Evolutionary conservation across 2,797 vertebrate species (phyloP), one percentile per base, ranked within the genome.

Genomic region (Cuniculus paca): DNA sequence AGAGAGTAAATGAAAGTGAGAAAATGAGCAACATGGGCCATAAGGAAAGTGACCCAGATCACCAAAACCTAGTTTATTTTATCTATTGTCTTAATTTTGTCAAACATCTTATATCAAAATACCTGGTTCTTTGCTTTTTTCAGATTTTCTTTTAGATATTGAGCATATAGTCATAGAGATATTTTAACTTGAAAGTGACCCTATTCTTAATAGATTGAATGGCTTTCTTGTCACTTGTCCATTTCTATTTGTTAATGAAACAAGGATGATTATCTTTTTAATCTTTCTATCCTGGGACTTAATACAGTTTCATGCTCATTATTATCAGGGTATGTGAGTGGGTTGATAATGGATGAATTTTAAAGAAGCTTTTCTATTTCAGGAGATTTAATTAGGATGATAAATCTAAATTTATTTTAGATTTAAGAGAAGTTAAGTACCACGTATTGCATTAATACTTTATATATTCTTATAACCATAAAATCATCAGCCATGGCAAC

Each of bases 331-430:
- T 80, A 11, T 34, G 10, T 92, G n/a, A 17, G 14, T 74, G 11
- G 31, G 13, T 87, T 26, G n/a, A 14, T 85, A 17, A 74, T 42
- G 22, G 39, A 42, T 74, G 22, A 24, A 74, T 95, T 96, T 92
- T 77, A 78, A 94, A 95, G 88, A 91, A 96, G 3, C 16, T n/a
- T 75, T 95, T 90, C 16, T 83, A 20, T 84, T 96, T 91, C 91
- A 65, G 36, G 6, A 80, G 39, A 79, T 91, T 88, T 94, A 82
- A 81, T 48, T 93, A 52, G 19, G 28, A 45, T 90, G 22, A 5
- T 77, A 91, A 95, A 50, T 91, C 39, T 94, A 63, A 78, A 58
- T 95, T 87, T 86, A 88, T 54, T 54, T 54, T 54, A 54, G 28
- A 36, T 83, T 95, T 87, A 60, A 84, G 36, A 92, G 88, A 9